phyloP scores from a whole-genome alignment of 2,113 vertebrate genomes.

The Vulpes vulpes region DNA sequence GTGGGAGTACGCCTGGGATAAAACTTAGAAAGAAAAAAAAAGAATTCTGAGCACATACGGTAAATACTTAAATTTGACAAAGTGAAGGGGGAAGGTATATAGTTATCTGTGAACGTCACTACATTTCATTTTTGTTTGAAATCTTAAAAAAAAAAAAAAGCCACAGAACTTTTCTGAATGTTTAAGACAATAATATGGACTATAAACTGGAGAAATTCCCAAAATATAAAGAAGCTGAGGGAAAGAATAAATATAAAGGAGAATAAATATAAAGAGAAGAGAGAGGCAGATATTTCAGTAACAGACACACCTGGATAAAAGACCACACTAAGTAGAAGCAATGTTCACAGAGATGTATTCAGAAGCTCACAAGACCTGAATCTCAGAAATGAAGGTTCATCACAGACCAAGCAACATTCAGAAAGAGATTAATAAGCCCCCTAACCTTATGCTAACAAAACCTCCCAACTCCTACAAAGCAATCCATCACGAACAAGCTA shows the following conservation, averaged over 20 bases:
- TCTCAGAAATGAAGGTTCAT: background rate
- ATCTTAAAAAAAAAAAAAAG: conserved; percentile 37
- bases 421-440: background rate
- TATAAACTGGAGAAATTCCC: background rate
- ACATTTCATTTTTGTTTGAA: background rate
- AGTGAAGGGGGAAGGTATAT: background rate
- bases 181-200: background rate
- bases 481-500: background rate
- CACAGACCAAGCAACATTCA: background rate
- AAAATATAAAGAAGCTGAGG: background rate
- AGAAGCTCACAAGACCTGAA: background rate
- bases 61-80: background rate
- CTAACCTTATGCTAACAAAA: background rate
- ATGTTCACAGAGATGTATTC: background rate
- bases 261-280: background rate
- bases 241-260: background rate
- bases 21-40: background rate
- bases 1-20: background rate
- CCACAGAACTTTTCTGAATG: background rate
- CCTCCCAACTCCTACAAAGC: background rate
- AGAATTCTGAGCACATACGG: background rate
- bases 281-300: background rate
- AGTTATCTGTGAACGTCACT: background rate
- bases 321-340: background rate
- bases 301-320: background rate